Conservation (phyloP, 2,888 invertebrate genomes). For the Heliconius ismenius region DNA sequence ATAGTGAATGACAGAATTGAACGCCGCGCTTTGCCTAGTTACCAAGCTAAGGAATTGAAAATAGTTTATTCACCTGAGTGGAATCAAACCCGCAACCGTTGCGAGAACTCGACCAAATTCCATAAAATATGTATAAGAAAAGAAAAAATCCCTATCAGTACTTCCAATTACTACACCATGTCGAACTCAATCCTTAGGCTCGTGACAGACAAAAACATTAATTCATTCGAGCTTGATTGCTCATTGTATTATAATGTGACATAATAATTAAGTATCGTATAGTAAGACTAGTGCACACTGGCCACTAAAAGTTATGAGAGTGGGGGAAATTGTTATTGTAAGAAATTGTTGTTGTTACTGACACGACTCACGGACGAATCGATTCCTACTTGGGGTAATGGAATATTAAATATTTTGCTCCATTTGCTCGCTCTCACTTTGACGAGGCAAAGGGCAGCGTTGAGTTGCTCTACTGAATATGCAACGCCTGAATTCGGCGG, state of each 20-base stretch:
- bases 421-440: no score
- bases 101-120: neutral
- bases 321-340: no score
- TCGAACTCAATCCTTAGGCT: neutral
- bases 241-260: constrained; percentile 73
- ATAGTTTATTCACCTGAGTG: neutral
- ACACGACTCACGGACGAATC: no score
- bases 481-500: no score
- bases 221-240: constrained; percentile 63
- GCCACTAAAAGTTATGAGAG: neutral
- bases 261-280: constrained; percentile 46
- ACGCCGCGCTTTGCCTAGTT: neutral
- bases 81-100: neutral
- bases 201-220: constrained; percentile 37
- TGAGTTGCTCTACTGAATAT: no score
- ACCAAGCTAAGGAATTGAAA: neutral
- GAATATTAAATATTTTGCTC: no score
- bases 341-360: no score
- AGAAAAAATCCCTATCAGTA: neutral
- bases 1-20: neutral
- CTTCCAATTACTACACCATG: neutral
- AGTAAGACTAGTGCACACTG: constrained; percentile 43
- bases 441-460: no score
- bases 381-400: no score
- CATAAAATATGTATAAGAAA: neutral